A percentile compares a stretch with the other conserved stretches of the same genome.
phyloP scores from a whole-genome alignment of 2,113 vertebrate species.

The Silurus asotus region DNA sequence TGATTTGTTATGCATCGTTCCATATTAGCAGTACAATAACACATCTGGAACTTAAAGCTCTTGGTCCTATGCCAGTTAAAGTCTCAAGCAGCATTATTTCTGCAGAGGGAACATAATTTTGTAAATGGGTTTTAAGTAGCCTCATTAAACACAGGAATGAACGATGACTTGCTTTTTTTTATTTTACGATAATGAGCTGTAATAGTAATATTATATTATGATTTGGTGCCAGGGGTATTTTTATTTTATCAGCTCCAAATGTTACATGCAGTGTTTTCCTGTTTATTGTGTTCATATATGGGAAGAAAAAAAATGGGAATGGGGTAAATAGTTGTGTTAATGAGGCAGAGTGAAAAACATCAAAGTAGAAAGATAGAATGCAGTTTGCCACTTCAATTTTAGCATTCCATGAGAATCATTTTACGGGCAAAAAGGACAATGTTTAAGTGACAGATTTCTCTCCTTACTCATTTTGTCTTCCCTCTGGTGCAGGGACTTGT shows the following conservation, averaged over 20 bases:
- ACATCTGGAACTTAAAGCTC: background rate
- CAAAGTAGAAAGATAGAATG: background rate
- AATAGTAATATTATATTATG: background rate
- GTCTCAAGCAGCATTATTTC: background rate
- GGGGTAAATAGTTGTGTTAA: background rate
- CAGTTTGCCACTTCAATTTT: background rate
- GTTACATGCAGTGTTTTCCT: conserved; percentile 2
- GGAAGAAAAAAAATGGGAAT: background rate
- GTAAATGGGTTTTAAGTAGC: background rate
- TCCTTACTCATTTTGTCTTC: background rate
- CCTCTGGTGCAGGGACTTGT: background rate
- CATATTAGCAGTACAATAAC: background rate
- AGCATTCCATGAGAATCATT: background rate
- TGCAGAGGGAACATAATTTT: background rate
- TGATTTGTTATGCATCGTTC: too few relatives aligned
- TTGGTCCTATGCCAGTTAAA: background rate
- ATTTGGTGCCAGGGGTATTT: conserved; percentile 7
- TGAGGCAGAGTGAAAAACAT: background rate
- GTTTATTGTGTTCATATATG: conserved; percentile 9
- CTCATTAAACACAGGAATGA: conserved; percentile 18
- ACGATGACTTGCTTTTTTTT: background rate
- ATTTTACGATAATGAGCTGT: conserved; percentile 24
- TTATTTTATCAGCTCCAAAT: conserved; percentile 27
- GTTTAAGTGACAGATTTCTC: background rate
- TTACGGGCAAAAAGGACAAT: background rate